Conservation (phyloP, 2,888 invertebrate species). For the Entomobrya multifasciata region DNA sequence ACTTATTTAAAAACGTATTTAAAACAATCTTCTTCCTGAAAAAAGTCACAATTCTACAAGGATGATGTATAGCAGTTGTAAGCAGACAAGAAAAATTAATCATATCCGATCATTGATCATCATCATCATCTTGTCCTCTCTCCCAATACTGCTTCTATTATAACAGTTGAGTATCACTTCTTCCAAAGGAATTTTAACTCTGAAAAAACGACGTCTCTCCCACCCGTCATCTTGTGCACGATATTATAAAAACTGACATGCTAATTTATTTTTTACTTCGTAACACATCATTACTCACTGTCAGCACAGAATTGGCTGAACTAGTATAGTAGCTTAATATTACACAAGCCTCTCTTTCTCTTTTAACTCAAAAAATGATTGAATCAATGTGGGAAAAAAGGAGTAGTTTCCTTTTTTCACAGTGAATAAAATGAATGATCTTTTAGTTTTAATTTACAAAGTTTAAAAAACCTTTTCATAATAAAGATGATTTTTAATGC, state of each 20-base stretch:
- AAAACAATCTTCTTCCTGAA: not conserved
- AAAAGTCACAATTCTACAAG: not conserved
- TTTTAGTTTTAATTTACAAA: conserved; percentile 55
- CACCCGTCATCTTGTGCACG: conserved; percentile 18
- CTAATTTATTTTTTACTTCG: conserved; percentile 72
- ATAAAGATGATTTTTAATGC: not conserved
- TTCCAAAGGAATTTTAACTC: conserved; percentile 47
- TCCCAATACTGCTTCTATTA: not conserved
- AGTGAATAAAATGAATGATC: conserved; percentile 39
- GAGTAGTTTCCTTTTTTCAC: not conserved
- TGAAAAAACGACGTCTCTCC: conserved; percentile 12
- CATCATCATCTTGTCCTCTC: conserved; percentile 9
- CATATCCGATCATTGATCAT: conserved; percentile 69
- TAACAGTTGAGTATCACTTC: too few species aligned
- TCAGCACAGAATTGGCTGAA: conserved; percentile 60
- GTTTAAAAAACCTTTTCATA: conserved; percentile 9
- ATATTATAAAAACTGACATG: conserved; percentile 59
- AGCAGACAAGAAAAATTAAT: conserved; percentile 67
- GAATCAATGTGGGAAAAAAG: not conserved
- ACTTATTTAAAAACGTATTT: not conserved
- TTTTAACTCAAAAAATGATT: conserved; percentile 4
- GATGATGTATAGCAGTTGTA: conserved; percentile 53
- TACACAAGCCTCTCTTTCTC: conserved; percentile 20
- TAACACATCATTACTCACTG: conserved; percentile 69
- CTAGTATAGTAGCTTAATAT: too few species aligned